A percentile compares a stretch with the other conserved stretches of the same genome.
phyloP scores from a whole-genome alignment of 2,888 invertebrate species.

The Balanococcus diminutus region DNA sequence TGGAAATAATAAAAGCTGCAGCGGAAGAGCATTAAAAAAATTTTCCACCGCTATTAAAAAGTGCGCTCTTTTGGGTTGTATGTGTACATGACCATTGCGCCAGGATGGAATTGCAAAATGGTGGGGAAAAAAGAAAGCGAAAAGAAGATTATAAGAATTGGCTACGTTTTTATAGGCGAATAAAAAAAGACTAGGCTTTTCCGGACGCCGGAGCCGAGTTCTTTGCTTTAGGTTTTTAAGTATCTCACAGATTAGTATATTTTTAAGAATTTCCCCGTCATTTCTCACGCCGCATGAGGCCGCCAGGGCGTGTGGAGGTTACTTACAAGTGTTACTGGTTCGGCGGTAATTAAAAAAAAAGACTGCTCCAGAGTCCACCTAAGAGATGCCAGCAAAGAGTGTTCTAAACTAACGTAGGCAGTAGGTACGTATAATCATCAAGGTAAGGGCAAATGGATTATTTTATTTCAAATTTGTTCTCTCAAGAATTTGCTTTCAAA shows the following conservation, averaged over 20 bases:
- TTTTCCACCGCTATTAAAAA: constrained; percentile 24
- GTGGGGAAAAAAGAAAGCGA: background rate
- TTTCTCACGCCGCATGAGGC: background rate
- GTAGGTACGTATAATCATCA: too few species aligned
- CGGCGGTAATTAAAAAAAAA: constrained; percentile 32
- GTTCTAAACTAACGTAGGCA: too few species aligned
- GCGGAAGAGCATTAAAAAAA: constrained; percentile 36
- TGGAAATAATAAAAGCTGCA: constrained; percentile 37
- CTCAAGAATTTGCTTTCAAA: too few species aligned
- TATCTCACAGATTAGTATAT: constrained; percentile 32
- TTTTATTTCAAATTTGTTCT: too few species aligned
- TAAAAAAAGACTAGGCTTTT: constrained; percentile 33
- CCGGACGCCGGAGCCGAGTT: background rate
- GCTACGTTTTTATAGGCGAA: constrained; percentile 3
- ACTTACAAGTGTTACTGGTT: constrained; percentile 36
- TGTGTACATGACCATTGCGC: constrained; percentile 12
- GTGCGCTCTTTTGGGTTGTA: background rate
- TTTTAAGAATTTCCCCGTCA: background rate
- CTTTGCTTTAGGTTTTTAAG: constrained; percentile 33
- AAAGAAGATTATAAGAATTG: constrained; percentile 39
- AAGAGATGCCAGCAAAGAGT: too few species aligned
- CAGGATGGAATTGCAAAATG: constrained; percentile 31
- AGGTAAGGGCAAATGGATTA: too few species aligned
- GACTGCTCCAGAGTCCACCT: too few species aligned
- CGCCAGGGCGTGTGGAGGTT: background rate